A percentile compares a stretch with the other conserved stretches of the same genome.
phyloP scores from a whole-genome alignment of 2,797 vertebrate genomes.

The Selene dorsalis region DNA sequence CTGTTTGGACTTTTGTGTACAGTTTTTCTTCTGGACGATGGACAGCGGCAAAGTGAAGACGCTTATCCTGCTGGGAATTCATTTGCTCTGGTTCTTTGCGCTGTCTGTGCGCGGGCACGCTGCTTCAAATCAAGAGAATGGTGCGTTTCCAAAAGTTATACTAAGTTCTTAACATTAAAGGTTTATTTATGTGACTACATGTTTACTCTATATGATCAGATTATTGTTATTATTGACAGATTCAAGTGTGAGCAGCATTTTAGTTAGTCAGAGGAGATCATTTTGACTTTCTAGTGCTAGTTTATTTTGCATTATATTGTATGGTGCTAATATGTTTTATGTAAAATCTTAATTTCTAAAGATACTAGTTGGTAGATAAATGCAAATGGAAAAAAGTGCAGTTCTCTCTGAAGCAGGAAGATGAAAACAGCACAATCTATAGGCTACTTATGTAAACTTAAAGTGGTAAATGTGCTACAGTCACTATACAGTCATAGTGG shows the following conservation, averaged over 20 bases:
- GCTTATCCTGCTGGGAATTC: constrained; percentile 65
- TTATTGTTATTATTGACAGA: not conserved
- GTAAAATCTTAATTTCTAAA: not conserved
- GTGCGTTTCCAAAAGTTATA: constrained; percentile 67
- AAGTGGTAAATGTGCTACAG: not conserved
- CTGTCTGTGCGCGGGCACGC: constrained; percentile 51
- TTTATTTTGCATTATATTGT: not conserved
- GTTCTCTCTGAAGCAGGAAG: too few relatives aligned
- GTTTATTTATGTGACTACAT: not conserved
- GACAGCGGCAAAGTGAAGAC: constrained; percentile 58
- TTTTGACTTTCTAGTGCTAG: not conserved
- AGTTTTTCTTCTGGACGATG: constrained; percentile 63
- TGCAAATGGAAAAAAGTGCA: not conserved
- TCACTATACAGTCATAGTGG: not conserved
- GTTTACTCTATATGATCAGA: not conserved
- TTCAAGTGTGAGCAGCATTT: not conserved
- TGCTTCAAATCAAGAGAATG: constrained; percentile 54
- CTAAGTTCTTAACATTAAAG: not conserved
- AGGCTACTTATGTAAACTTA: too few relatives aligned
- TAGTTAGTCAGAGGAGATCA: not conserved
- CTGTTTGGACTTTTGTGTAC: constrained; percentile 2
- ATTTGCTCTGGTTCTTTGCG: constrained; percentile 65
- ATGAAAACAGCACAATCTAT: too few relatives aligned
- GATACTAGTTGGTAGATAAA: not conserved
- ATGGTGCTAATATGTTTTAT: not conserved